Conservation (phyloP, 2,888 invertebrate genomes). For the Pandemis corylana region DNA sequence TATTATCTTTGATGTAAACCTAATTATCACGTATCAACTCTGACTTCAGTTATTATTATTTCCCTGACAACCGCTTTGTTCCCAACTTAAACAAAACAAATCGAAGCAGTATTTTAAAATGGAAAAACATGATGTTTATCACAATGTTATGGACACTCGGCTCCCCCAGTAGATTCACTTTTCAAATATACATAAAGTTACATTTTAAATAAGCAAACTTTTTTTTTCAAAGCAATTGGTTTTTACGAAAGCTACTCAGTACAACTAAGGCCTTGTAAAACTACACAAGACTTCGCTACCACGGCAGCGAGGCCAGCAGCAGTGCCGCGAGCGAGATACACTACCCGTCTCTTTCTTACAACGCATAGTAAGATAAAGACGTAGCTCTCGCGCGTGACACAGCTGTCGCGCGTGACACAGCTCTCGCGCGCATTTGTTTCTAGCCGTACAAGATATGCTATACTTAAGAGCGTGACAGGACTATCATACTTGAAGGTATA, state of each 20-base stretch:
- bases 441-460: not conserved
- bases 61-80: conserved; percentile 10
- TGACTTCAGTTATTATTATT: not conserved
- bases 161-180: conserved; percentile 77
- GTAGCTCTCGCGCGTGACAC: too few species aligned
- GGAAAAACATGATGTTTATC: conserved; percentile 82
- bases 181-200: conserved; percentile 83
- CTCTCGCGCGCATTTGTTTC: too few species aligned
- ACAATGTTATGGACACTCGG: conserved; percentile 82
- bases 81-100: conserved; percentile 69
- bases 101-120: conserved; percentile 74
- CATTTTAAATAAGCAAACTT: conserved; percentile 70
- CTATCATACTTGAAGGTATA: not conserved
- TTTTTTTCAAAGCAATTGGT: conserved; percentile 77
- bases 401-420: too few species aligned
- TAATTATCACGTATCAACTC: not conserved
- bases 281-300: conserved; percentile 2
- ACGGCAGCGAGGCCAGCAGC: not conserved
- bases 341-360: too few species aligned
- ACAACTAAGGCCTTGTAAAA: conserved; percentile 32
- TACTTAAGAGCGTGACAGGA: not conserved
- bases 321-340: not conserved
- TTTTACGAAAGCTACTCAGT: conserved; percentile 46
- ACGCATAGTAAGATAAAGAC: too few species aligned
- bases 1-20: not conserved